Evolutionary conservation across 2,797 vertebrate genomes (phyloP), one percentile per base, ranked within the genome.

Genomic region (Pipistrellus pipistrellus): DNA sequence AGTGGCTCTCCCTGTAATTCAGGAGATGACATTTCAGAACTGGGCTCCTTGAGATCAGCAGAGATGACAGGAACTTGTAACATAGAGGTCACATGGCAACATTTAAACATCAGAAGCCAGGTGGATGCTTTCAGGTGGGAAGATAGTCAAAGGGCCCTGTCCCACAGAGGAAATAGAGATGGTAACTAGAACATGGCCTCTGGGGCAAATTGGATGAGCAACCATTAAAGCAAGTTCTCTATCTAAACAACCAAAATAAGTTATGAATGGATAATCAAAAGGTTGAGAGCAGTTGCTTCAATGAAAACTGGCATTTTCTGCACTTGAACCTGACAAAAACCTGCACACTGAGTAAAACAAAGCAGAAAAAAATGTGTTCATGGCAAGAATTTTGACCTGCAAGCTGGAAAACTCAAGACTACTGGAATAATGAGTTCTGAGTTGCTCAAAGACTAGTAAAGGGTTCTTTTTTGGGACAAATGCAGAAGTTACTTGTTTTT

Each of bases 251-350:
- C 14, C 30, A 30, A 90, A 46, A 17, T 82, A 64, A 57, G 10
- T 76, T 41, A 82, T 71, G 30, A 30, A 17, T 41, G 12, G 48
- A 44, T 21, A 15, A 87, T 72, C n/a, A 71, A 48, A 64, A 86
- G 14, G 46, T 75, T 48, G 51, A 57, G 46, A 57, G 21, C 30
- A 69, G 30, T 57, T 55, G 8, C 64, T 69, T 11, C 59, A 46
- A 11, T n/a, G 84, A 68, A 90, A 90, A 86, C 38, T 71, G 77
- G 21, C 38, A 51, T 8, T 71, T 92, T 72, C 62, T 92, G 17
- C 30, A 83, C 76, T 64, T 57, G 53, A 90, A 46, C 9, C 8
- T 38, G 53, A 72, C 25, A 38, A 82, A 72, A 72, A 48, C 23
- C 8, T 64, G 32, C n/a, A 62, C 17, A 18, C 44, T 62, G n/a